phyloP scores from a whole-genome alignment of 2,888 invertebrate genomes.

The Pyrochroa serraticornis region DNA sequence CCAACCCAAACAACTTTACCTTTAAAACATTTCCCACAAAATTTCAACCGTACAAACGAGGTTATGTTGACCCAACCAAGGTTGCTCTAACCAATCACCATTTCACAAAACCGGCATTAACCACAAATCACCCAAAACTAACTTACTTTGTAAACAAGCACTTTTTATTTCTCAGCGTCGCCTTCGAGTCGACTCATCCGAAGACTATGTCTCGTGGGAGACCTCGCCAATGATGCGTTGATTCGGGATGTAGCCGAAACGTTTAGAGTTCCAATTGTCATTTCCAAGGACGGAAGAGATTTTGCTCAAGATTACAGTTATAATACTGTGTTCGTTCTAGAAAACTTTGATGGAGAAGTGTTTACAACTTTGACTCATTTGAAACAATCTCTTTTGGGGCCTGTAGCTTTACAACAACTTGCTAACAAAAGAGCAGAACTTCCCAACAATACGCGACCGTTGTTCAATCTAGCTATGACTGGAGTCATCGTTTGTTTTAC shows the following conservation, averaged over 20 bases:
- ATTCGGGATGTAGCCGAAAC: slow-evolving; percentile 65
- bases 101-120: too few species aligned
- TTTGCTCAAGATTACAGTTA: slow-evolving; percentile 64
- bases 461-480: slow-evolving; percentile 87
- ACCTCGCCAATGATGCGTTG: slow-evolving; percentile 61
- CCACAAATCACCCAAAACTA: slow-evolving; percentile 1
- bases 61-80: slow-evolving; percentile 48
- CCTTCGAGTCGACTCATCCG: background rate
- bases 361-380: slow-evolving; percentile 71
- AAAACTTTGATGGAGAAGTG: slow-evolving; percentile 74
- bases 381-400: slow-evolving; percentile 77
- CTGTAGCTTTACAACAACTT: slow-evolving; percentile 78
- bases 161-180: slow-evolving; percentile 1
- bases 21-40: background rate
- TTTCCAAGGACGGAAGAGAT: slow-evolving; percentile 68
- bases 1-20: background rate
- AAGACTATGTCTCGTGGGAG: slow-evolving; percentile 68
- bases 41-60: slow-evolving; percentile 31
- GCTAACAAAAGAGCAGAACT: slow-evolving; percentile 72
- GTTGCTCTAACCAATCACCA: slow-evolving; percentile 32
- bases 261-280: slow-evolving; percentile 68
- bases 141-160: slow-evolving; percentile 7
- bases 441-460: slow-evolving; percentile 77
- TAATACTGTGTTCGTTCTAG: slow-evolving; percentile 74
- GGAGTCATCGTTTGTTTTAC: slow-evolving; percentile 91